Base-by-base conservation (phyloP, 2,797 vertebrate species). In the Thaleichthys pacificus region DNA sequence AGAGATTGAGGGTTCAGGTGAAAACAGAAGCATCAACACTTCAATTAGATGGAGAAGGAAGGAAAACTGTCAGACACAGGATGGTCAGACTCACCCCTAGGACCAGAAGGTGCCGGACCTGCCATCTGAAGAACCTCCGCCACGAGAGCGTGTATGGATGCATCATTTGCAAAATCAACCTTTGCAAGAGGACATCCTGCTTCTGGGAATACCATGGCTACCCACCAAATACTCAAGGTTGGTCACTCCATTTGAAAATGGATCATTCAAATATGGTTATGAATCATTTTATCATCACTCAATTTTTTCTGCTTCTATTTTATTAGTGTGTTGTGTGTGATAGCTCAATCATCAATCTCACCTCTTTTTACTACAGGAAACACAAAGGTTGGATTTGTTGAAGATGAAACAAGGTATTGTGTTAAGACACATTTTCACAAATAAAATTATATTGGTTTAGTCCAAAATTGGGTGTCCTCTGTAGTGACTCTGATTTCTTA, bases 171-270 rank as follows among this genome's bases (percentile, higher is more conserved):
- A 80, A 76, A 4, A 86, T 82, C 22, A 91, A 87, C 81, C 85
- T 94, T 54, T 94, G 93, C 62, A 92, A 89, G 15, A 70, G 78
- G 17, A 70, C 84, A 0, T 22, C 19, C 80, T 94, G 93, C 81
- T 94, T 94, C 88, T 93, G 91, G 91, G 91, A 93, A 3, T 93
- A 61, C 70, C 91, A 93, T 6, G 83, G 86, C 61, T 71, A 89
- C 42, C 79, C 84, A 0, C 69, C 90, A 1, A 47, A 68, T 0
- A 82, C 77, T 73, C 84, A 79, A 88, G 91, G 91, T 92, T 73
- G 73, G 83, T 72, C 0, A 6, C 21, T 60, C 14, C 12, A 32
- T 64, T 35, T 60, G 21, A 57, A 61, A 61, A 22, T 7, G 22
- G 1, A 8, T 35, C 7, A 3, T 47, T 30, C 32, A 42, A 14